Evolutionary conservation across 2,888 invertebrate species (phyloP), one percentile per base, ranked within the genome.

Genomic region (Ceratothoa steindachneri): DNA sequence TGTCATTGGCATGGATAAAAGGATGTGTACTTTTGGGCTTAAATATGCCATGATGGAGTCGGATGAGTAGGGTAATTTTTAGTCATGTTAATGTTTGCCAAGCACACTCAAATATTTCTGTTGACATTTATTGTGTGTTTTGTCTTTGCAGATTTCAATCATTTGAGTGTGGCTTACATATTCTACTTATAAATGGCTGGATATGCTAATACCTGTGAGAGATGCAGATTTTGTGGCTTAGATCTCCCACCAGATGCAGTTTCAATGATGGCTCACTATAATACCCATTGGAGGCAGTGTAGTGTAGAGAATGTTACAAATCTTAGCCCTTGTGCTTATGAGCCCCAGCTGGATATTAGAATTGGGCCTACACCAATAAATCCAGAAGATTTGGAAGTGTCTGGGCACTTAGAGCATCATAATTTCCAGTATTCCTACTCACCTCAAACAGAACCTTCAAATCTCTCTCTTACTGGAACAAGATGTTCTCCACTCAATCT

Each of bases 401-500:
- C 77, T 9, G 52, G 71, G 52, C 77, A 77, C 28, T 71, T 74
- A 52, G 77, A 77, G 28, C 60, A 60, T 60, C 73, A 73, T 53
- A 70, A 71, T 41, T 77, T 77, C 51, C 77, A 77, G 55, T 79
- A 76, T 55, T 70, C 76, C 9, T 79, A 74, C 65, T 79, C 79
- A n/a, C 73, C 73, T 30, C 79, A 76, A 51, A 72, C 72, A 28
- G 79, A 79, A 24, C 72, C 79, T 7, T 74, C 76, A 19, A 77
- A 77, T 30, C 52, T 79, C 2, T 69, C 79, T 12, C 65, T 75
- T 3, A 70, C 51, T 51, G 76, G 75, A 15, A 69, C 75, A 69
- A 71, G 78, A 64, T 78, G 78, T 41, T 79, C 79, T 2, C 79
- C 79, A 4, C 55, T 79, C n/a, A 79, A 79, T 60, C 64, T 79